phyloP scores from a whole-genome alignment of 2,113 vertebrate species.

The Prietella phreatophila region DNA sequence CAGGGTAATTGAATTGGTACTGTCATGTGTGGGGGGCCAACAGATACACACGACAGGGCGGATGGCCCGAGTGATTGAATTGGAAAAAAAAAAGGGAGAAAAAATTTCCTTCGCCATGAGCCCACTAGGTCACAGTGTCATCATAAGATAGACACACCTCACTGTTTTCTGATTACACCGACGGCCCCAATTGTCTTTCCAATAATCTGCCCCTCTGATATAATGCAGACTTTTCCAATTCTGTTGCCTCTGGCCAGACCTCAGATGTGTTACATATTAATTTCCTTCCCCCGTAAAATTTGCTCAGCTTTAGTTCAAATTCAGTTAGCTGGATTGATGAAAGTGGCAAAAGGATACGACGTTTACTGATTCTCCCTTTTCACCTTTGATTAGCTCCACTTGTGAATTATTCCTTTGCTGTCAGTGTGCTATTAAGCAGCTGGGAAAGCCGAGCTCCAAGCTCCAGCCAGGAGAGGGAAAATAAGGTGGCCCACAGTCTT shows the following conservation, averaged over 20 bases:
- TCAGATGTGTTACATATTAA: conserved; percentile 98
- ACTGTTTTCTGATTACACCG: conserved; percentile 87
- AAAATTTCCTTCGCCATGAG: conserved; percentile 64
- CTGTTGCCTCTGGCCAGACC: conserved; percentile 73
- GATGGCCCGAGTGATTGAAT: conserved; percentile 87
- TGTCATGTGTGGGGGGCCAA: conserved; percentile 87
- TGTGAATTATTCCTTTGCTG: conserved; percentile 81
- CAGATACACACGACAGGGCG: conserved; percentile 84
- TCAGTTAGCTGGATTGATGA: conserved; percentile 99
- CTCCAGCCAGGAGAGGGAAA: conserved; percentile 43
- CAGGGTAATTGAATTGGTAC: conserved; percentile 96
- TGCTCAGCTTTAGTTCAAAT: conserved; percentile 87
- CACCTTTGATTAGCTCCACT: conserved; percentile 99
- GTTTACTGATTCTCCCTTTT: conserved; percentile 97
- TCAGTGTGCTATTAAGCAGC: conserved; percentile 83
- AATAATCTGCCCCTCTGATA: conserved; percentile 80
- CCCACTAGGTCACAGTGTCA: conserved; percentile 67
- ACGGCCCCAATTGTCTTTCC: conserved; percentile 81
- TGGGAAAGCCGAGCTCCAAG: conserved; percentile 66
- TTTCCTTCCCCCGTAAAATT: conserved; percentile 90
- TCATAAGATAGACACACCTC: conserved; percentile 81
- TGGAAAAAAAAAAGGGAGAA: conserved; percentile 76
- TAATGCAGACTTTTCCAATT: conserved; percentile 84
- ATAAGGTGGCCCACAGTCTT: conserved; percentile 38
- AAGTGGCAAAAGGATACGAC: conserved; percentile 95